Conservation (phyloP, 2,797 vertebrate species). For the Antennarius maculatus region DNA sequence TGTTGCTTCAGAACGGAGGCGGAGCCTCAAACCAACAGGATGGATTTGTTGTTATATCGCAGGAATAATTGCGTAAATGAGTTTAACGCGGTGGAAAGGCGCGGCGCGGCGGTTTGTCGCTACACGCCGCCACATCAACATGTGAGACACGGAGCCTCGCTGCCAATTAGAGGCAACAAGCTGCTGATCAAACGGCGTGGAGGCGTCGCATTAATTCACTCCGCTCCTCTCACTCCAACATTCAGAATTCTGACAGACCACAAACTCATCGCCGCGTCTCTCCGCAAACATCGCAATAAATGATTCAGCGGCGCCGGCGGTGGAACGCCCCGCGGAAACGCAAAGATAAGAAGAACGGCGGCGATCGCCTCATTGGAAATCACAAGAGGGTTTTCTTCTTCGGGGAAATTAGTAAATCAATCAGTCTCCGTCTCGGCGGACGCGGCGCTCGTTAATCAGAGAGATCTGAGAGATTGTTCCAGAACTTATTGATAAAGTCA, state of each 20-base stretch:
- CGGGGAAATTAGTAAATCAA: slow-evolving; percentile 49
- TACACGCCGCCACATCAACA: not conserved
- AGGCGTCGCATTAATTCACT: slow-evolving; percentile 12
- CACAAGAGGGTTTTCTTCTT: slow-evolving; percentile 32
- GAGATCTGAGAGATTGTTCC: slow-evolving; percentile 28
- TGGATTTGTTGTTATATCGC: not conserved
- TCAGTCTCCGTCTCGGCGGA: slow-evolving; percentile 7
- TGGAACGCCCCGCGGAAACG: slow-evolving; percentile 20
- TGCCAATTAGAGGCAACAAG: slow-evolving; percentile 2
- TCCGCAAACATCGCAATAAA: slow-evolving; percentile 22
- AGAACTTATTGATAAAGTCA: slow-evolving; percentile 33
- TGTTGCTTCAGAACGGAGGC: no score
- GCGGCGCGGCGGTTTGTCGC: not conserved
- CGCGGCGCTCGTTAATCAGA: slow-evolving; percentile 42
- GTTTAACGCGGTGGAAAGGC: not conserved
- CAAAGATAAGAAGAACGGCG: slow-evolving; percentile 5
- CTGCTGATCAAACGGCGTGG: slow-evolving; percentile 23
- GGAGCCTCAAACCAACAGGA: not conserved
- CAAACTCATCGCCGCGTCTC: slow-evolving; percentile 1
- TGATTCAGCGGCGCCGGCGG: slow-evolving; percentile 20
- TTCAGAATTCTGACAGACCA: no score
- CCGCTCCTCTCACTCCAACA: slow-evolving; percentile 3
- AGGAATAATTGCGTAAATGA: not conserved
- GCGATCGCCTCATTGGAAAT: slow-evolving; percentile 43
- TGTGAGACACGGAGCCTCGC: not conserved